These are phyloP conservation scores for Zele albiditarsus DNA, from an alignment of 2,888 invertebrate species.

Conservation along the genomic window DNA sequence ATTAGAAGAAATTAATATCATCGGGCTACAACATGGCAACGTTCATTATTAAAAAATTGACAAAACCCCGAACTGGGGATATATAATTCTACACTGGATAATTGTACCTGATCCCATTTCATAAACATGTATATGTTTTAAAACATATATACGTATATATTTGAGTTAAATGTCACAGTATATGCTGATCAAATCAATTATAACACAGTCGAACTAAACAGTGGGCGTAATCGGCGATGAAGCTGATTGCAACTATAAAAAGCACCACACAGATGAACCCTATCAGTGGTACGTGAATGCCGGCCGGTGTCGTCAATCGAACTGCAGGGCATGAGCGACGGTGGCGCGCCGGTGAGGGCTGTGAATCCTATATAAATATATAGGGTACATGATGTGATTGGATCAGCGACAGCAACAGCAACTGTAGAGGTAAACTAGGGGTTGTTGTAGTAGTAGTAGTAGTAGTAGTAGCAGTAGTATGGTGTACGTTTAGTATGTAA, in stretches of 20 bases:
- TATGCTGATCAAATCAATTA: background rate
- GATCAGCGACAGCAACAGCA: conserved; percentile 30
- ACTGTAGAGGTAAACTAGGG: conserved; percentile 23
- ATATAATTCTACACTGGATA: background rate
- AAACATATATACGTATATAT: background rate
- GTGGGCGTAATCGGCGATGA: background rate
- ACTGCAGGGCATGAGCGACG: conserved; percentile 68
- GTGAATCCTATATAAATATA: too few species aligned
- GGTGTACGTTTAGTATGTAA: too few species aligned
- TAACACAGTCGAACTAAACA: background rate
- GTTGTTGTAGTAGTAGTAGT: too few species aligned
- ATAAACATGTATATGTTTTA: background rate
- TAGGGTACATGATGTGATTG: background rate
- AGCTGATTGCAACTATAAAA: background rate
- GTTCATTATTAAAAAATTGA: background rate
- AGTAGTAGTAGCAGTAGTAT: conserved; percentile 30
- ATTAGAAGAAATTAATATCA: background rate
- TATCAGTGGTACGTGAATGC: conserved; percentile 60
- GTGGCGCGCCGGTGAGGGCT: conserved; percentile 65
- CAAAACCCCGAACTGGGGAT: background rate
- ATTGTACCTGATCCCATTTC: background rate
- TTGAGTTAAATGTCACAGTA: background rate
- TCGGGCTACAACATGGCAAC: background rate
- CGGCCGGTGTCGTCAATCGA: conserved; percentile 72
- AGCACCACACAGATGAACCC: background rate